These are phyloP conservation scores for Synergus laeviventris DNA, from an alignment of 2,888 invertebrate genomes.

Conservation along the genomic window DNA sequence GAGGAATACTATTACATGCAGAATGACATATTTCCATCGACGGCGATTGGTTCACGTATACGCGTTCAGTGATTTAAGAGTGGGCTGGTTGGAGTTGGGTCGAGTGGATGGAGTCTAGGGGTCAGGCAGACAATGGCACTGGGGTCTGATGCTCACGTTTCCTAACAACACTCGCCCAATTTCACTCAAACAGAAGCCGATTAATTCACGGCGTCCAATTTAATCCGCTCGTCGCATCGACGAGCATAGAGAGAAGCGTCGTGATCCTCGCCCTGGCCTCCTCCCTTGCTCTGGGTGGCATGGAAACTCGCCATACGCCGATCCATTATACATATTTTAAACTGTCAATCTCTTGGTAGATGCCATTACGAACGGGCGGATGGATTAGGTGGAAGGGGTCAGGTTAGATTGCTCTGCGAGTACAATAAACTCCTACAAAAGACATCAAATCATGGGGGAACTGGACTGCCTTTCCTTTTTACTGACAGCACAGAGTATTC, in stretches of 20 bases:
- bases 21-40: slow-evolving; percentile 32
- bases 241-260: slow-evolving; percentile 43
- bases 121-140: slow-evolving; percentile 57
- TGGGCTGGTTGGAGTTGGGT: slow-evolving; percentile 50
- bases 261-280: slow-evolving; percentile 45
- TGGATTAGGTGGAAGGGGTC: slow-evolving; percentile 68
- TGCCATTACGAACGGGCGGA: slow-evolving; percentile 61
- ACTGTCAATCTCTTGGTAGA: slow-evolving; percentile 73
- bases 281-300: slow-evolving; percentile 22
- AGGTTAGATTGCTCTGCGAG: slow-evolving; percentile 64
- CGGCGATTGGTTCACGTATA: slow-evolving; percentile 25
- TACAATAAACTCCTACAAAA: slow-evolving; percentile 69
- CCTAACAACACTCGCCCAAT: slow-evolving; percentile 74
- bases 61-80: slow-evolving; percentile 56
- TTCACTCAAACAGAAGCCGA: slow-evolving; percentile 75
- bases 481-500: slow-evolving; percentile 43
- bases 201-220: slow-evolving; percentile 75
- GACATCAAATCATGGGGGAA: slow-evolving; percentile 59
- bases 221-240: slow-evolving; percentile 61
- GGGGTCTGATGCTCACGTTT: slow-evolving; percentile 67
- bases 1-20: neutral
- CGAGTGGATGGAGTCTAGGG: slow-evolving; percentile 48
- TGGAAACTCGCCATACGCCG: slow-evolving; percentile 59
- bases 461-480: slow-evolving; percentile 12
- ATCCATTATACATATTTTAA: slow-evolving; percentile 76